Evolutionary conservation across 64 coral and sea anemone genomes (phyloP).

Genomic region (Porites lutea): DNA sequence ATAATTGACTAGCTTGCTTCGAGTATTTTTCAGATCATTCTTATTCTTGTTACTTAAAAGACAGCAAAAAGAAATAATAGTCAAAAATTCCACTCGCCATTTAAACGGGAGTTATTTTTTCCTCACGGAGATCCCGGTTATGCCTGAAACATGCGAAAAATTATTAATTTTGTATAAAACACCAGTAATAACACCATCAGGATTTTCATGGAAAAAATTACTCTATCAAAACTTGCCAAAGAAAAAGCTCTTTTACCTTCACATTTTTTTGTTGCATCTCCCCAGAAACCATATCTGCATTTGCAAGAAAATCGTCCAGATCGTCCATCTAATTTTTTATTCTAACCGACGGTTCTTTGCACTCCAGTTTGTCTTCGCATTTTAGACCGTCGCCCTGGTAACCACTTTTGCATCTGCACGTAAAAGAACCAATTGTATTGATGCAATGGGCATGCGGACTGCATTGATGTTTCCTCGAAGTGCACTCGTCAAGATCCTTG

Average conservation of each 20-base stretch:
- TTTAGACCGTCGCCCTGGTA: not conserved
- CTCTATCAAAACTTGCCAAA: not conserved
- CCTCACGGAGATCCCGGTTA: too few species aligned
- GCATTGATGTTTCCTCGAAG: not conserved
- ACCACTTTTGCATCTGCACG: not conserved
- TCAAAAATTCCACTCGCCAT: too few species aligned
- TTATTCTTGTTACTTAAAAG: too few species aligned
- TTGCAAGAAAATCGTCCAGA: not conserved
- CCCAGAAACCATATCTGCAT: slow-evolving; percentile 17
- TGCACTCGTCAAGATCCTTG: not conserved
- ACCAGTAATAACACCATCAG: too few species aligned
- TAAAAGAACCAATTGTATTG: not conserved
- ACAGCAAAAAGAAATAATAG: too few species aligned
- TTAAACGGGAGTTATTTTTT: too few species aligned
- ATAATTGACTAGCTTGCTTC: too few species aligned
- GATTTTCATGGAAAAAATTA: too few species aligned
- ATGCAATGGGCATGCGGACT: not conserved
- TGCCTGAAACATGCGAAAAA: too few species aligned
- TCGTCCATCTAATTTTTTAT: not conserved
- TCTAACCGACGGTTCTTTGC: not conserved
- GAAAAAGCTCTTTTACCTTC: not conserved
- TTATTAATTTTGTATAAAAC: too few species aligned
- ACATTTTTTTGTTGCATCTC: not conserved
- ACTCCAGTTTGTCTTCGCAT: not conserved
- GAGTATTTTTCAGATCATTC: too few species aligned